Evolutionary conservation across 2,888 invertebrate genomes (phyloP), one percentile per base, ranked within the genome.

Genomic region (Eurois occulta): DNA sequence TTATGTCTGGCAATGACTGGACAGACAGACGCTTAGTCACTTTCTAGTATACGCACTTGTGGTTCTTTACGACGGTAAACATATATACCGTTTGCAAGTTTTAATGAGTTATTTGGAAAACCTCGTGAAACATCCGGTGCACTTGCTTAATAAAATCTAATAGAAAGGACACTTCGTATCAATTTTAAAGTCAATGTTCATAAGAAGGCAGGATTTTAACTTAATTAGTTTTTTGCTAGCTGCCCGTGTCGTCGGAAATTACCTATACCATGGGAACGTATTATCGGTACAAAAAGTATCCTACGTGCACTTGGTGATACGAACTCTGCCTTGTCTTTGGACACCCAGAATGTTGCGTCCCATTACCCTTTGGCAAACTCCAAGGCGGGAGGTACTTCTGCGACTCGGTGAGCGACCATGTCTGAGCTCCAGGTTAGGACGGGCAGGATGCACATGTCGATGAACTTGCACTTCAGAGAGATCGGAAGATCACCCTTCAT

Each of bases 31-130:
- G 67, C 28, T 80, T 67, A 80, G 55, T 80, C 67, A 80, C 32
- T 41, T 67, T 41, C 28, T 69, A 13, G 65, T 78, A 32, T 46
- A 77, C 55, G 60, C 28, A 58, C 10, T 74, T 65, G 69, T 58
- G 66, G 72, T 38, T 62, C 67, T 80, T 80, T 69, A 80, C 41
- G 74, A 67, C 6, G 24, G 46, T 76, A 76, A 80, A 81, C 81
- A 71, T 81, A 66, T 75, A 55, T 58, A n/a, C 18, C 28, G 55
- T 67, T 38, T 41, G 38, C 41, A 67, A 28, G 58, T 52, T 75
- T 80, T 69, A 60, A 13, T 55, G 38, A 52, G 55, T 74, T 69
- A 18, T 75, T 73, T n/a, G 41, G 28, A 41, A 68, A 71, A 21
- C 38, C 52, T 64, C n/a, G 16, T 38, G n/a, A 24, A 58, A 32